Evolutionary conservation across 2,888 invertebrate genomes (phyloP).

Genomic region (Celastrina argiolus): DNA sequence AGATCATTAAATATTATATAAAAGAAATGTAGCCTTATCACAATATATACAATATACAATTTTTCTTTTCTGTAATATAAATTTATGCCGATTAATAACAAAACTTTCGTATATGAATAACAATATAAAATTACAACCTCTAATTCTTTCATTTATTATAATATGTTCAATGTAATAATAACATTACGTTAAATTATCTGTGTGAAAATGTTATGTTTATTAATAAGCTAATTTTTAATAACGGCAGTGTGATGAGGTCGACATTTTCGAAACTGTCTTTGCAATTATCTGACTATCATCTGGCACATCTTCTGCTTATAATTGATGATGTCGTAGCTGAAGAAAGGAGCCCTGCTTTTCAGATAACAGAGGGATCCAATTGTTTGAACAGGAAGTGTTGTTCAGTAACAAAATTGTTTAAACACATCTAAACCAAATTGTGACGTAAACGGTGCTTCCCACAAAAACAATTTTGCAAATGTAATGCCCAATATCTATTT

Average conservation of each 20-base stretch:
- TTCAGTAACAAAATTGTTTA: slow-evolving; percentile 29
- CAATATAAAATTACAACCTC: not conserved
- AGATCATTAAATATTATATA: not conserved
- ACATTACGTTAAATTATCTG: too few relatives aligned
- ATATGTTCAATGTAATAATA: not conserved
- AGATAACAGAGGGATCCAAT: slow-evolving; percentile 64
- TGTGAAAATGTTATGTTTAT: too few relatives aligned
- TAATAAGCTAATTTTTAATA: too few relatives aligned
- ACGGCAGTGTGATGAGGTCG: slow-evolving; percentile 31
- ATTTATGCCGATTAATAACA: slow-evolving; percentile 3
- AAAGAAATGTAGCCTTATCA: not conserved
- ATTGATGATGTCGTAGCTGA: slow-evolving; percentile 58
- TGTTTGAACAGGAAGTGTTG: slow-evolving; percentile 48
- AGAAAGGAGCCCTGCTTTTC: slow-evolving; percentile 71
- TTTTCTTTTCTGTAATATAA: not conserved
- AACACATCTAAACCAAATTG: slow-evolving; percentile 27
- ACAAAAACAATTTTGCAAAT: slow-evolving; percentile 54
- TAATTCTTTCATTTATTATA: not conserved
- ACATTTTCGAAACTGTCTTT: slow-evolving; percentile 23
- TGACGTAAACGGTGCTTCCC: slow-evolving; percentile 41
- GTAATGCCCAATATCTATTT: slow-evolving; percentile 66
- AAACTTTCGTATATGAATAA: not conserved
- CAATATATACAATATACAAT: not conserved
- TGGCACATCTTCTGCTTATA: slow-evolving; percentile 2
- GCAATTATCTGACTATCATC: not conserved